Percentiles rank a stretch among this genome's conserved stretches.
Conservation (phyloP, 2,888 invertebrate genomes). For the Beris morrisii region DNA sequence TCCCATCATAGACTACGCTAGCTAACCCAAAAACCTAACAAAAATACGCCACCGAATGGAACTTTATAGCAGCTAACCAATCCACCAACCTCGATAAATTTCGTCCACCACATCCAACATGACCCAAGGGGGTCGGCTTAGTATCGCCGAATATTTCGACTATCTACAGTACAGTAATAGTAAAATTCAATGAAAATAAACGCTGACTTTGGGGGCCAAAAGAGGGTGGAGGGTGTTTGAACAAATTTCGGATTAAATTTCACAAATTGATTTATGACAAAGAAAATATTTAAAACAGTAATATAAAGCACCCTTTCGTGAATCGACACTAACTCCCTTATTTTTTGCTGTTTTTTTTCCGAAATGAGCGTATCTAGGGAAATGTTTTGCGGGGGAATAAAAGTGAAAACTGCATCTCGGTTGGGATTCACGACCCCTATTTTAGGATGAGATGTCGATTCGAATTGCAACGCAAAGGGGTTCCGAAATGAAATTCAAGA, state of each 20-base stretch:
- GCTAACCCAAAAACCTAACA: neutral
- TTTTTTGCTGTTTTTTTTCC: no score
- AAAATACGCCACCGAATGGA: no score
- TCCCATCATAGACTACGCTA: slow-evolving; percentile 2
- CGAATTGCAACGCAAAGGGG: slow-evolving; percentile 27
- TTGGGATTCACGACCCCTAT: slow-evolving; percentile 11
- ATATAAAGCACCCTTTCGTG: slow-evolving; percentile 17
- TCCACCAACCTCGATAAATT: slow-evolving; percentile 24
- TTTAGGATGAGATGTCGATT: slow-evolving; percentile 1
- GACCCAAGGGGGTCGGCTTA: neutral
- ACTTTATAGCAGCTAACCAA: neutral
- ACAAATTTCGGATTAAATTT: slow-evolving; percentile 39
- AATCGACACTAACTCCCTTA: neutral
- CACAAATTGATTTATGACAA: slow-evolving; percentile 39
- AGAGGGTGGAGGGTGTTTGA: slow-evolving; percentile 21
- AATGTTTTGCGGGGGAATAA: no score
- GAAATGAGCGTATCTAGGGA: no score
- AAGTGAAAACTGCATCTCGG: slow-evolving; percentile 4
- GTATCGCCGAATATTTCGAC: slow-evolving; percentile 3
- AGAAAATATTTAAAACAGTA: slow-evolving; percentile 36
- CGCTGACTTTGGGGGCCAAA: neutral
- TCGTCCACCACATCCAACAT: slow-evolving; percentile 18
- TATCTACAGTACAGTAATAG: neutral
- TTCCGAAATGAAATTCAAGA: slow-evolving; percentile 34
- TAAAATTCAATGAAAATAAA: slow-evolving; percentile 26